Evolutionary conservation across 1,140 invertebrate genomes (phyloP), one percentile per base, ranked within the genome.

Genomic region (Drosophila pectinifera): DNA sequence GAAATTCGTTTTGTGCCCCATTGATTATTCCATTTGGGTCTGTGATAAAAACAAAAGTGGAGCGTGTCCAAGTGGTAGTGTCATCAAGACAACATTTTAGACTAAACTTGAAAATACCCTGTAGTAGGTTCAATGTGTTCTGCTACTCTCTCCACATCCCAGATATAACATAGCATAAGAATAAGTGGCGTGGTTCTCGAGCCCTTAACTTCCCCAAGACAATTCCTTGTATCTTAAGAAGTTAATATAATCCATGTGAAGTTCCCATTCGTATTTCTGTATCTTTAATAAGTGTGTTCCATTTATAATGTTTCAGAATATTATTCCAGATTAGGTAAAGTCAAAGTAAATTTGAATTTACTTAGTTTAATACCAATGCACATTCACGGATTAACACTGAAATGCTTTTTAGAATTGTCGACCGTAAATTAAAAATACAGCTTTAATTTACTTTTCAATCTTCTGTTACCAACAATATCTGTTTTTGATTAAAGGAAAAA

Each of bases 1-100:
- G 41, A 61, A 64, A 14, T 77, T 39, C 41, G 61, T 42, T 45
- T 53, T 22, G 51, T 54, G 24, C 62, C 65, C 65, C 80, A 83
- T 83, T 83, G 80, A 83, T 83, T 83, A 83, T 83, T 83, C 65
- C 74, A 85, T 76, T 68, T 24, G 36, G 61, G 56, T 6, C 57
- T 28, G 48, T 53, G 72, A 59, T 55, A 65, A 74, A 73, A 64
- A 73, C 57, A 56, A 93, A 92, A 93, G 38, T 48, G 49, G 20
- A 70, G 64, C 67, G 49, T 70, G 67, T 46, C 64, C 49, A 70
- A 54, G 64, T 70, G 64, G 28, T 51, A n/a, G 59, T 68, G 45
- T 16, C 45, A 18, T 14, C 22, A 48, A 18, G 14, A 18, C 39
- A 5, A 13, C 11, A 14, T 8, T 24, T 48, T 49, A 18, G 7